Percentiles rank a stretch among this genome's conserved stretches.
Evolutionary conservation across 2,797 vertebrate species (phyloP).

Genomic region (Pteronotus mesoamericanus): DNA sequence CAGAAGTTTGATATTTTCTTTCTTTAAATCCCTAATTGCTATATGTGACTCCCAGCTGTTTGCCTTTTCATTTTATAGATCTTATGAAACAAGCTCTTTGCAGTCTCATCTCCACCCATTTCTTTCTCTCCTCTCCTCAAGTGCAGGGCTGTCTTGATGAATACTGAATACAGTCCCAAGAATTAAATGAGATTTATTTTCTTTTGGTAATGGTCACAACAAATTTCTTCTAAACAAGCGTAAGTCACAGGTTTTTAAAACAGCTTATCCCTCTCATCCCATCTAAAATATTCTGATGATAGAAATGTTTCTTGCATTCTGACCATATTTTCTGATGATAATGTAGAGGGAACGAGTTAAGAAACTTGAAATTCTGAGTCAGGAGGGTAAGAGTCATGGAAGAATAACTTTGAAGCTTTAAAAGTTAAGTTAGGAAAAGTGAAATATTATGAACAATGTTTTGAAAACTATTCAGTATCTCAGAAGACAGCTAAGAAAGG

Average conservation of each 20-base stretch:
- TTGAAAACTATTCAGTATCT: background rate
- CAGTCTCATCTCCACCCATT: background rate
- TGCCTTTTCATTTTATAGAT: constrained; percentile 50
- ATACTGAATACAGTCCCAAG: background rate
- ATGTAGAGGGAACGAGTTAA: background rate
- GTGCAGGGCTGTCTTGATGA: background rate
- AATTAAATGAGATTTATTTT: constrained; percentile 4
- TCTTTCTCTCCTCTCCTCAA: background rate
- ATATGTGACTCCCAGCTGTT: background rate
- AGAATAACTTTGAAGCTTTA: background rate
- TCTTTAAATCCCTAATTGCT: constrained; percentile 37
- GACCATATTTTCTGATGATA: background rate
- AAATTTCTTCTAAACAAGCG: background rate
- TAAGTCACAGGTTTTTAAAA: background rate
- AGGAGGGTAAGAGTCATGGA: background rate
- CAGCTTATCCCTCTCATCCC: background rate
- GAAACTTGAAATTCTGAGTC: constrained; percentile 9
- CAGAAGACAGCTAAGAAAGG: background rate
- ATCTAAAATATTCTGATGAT: background rate
- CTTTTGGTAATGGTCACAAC: background rate
- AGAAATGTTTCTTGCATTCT: background rate
- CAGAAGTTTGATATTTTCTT: constrained; percentile 58
- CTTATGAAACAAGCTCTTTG: constrained; percentile 17
- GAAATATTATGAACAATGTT: constrained; percentile 1
- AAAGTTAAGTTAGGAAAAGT: background rate